These are phyloP conservation scores for Erinaceus europaeus DNA, from an alignment of 2,113 vertebrate genomes.

Conservation along the genomic window DNA sequence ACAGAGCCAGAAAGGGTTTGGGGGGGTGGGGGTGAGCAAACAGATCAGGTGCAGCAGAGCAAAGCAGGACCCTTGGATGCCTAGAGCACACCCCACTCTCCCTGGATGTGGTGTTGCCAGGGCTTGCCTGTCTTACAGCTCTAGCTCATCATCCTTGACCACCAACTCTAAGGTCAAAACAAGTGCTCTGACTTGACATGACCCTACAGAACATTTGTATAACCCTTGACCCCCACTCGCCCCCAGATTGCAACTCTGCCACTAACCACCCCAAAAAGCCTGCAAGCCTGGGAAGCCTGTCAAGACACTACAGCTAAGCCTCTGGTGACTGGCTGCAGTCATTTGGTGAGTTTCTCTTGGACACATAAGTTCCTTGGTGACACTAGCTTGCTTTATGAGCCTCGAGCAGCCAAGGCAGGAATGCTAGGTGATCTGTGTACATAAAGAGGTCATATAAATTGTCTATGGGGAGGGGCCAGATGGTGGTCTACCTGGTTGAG, in stretches of 20 bases:
- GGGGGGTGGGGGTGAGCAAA: background rate
- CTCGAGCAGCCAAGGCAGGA: background rate
- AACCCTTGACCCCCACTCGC: too few relatives aligned
- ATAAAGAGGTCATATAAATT: too few relatives aligned
- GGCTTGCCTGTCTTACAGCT: background rate
- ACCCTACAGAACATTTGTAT: background rate
- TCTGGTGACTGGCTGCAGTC: accelerated
- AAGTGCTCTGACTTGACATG: background rate
- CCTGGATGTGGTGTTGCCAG: background rate
- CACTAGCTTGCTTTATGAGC: background rate
- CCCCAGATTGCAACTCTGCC: background rate
- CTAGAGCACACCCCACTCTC: background rate
- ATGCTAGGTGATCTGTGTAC: too few relatives aligned
- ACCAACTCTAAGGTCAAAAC: background rate
- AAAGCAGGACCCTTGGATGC: background rate
- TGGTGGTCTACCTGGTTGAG: too few relatives aligned
- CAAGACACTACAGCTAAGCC: too few relatives aligned
- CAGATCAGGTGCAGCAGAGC: background rate
- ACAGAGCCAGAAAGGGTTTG: too few relatives aligned
- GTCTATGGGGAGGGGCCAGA: too few relatives aligned
- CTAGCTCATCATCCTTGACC: background rate
- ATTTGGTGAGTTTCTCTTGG: background rate
- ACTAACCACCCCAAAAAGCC: background rate
- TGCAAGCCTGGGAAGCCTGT: too few relatives aligned
- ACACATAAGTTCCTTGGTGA: background rate